Base-by-base conservation (phyloP, 2,888 invertebrate genomes). In the Eretmocerus hayati region DNA sequence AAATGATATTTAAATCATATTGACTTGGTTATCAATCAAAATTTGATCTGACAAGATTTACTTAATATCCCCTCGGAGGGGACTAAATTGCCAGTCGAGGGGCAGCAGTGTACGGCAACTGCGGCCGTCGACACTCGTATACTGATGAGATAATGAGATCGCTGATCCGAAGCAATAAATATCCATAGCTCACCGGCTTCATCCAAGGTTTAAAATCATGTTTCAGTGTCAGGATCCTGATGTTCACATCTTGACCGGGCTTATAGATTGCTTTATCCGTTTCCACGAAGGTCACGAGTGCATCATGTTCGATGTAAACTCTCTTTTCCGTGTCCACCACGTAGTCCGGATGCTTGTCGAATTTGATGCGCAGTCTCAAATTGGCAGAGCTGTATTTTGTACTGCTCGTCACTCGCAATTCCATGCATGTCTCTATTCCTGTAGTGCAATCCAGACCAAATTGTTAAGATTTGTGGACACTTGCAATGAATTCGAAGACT, bases 231-330 rank as follows among this genome's bases (percentile, higher is more conserved):
- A 81, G 62, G 0, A 79, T 67, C 32, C 82, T 70, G n/a, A 77
- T 72, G 15, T 75, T 72, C 36, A 83, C 71, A 5, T 72, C 73
- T 47, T 82, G 81, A 0, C 80, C 80, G 0, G 81, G 79, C 15
- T 79, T 72, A 64, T 82, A 82, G 9, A 79, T 68, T 0, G 77
- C 75, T 13, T 79, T 75, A 55, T 83, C 81, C 0, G 81, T 77
- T 55, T 80, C 77, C 1, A 81, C 69, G 33, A 79, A 73, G 1
- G 79, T 66, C 13, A 80, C 70, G 4, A 75, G 65, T 18, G 76
- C 73, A n/a, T 77, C 69, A n/a, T 77, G 72, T 23, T 78, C 74
- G 13, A 81, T 69, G 3, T 68, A 57, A 2, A 80, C 59, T 1
- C 72, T 71, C 52, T 71, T 67, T 30, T 66, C 63, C 5, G 65